Conservation (phyloP, 2,113 vertebrate genomes). For the Hyaena hyaena region DNA sequence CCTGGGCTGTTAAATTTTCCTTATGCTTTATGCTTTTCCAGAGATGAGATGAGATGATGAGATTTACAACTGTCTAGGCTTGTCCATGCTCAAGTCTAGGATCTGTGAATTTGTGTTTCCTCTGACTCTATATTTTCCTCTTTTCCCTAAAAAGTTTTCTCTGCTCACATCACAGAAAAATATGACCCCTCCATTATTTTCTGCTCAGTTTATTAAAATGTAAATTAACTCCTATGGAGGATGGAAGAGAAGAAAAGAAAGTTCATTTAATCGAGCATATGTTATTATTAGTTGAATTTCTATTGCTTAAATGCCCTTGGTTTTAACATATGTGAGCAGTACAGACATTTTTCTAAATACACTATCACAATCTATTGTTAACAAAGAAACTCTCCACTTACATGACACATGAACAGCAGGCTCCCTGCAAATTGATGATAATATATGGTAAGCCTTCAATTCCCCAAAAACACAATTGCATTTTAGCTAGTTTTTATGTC, state of each 20-base stretch:
- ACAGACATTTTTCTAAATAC: constrained; percentile 29
- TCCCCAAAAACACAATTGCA: constrained; percentile 42
- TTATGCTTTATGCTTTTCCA: constrained; percentile 23
- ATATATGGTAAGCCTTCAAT: constrained; percentile 21
- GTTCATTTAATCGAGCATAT: background rate
- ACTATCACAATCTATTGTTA: constrained; percentile 16
- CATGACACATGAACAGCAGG: background rate
- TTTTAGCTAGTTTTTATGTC: constrained; percentile 59
- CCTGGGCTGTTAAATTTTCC: constrained; percentile 34
- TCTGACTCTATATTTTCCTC: constrained; percentile 10
- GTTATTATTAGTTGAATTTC: constrained; percentile 39
- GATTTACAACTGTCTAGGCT: constrained; percentile 22
- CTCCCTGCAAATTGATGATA: constrained; percentile 6
- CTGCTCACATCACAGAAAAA: constrained; percentile 41
- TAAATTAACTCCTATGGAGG: constrained; percentile 36
- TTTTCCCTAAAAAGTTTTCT: background rate
- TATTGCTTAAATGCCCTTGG: constrained; percentile 29
- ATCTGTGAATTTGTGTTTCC: background rate
- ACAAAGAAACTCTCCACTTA: constrained; percentile 9
- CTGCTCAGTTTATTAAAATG: constrained; percentile 54
- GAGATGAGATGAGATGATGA: background rate
- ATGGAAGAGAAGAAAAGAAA: constrained; percentile 41
- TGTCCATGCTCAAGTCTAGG: background rate
- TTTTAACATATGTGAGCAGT: constrained; percentile 29
- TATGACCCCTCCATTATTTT: constrained; percentile 1